Percentiles rank a stretch among this genome's conserved stretches.
These are phyloP conservation scores for Junonia oenone DNA, from an alignment of 2,888 invertebrate species.

Conservation along the genomic window DNA sequence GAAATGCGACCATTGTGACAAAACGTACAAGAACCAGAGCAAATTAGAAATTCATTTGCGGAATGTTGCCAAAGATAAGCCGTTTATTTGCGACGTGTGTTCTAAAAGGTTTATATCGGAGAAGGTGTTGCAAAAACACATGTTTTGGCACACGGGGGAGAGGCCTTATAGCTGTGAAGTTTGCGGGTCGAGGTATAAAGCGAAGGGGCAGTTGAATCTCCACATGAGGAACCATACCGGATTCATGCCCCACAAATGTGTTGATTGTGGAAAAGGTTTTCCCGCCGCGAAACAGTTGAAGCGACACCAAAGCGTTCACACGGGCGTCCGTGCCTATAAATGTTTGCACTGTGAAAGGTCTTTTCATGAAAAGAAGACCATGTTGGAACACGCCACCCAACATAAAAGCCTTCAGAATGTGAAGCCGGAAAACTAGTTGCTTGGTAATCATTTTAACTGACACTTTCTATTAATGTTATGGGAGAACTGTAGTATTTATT, in stretches of 20 bases:
- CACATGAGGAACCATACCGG: slow-evolving; percentile 42
- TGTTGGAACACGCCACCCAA: slow-evolving; percentile 38
- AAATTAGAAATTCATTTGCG: slow-evolving; percentile 38
- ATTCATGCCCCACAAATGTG: slow-evolving; percentile 34
- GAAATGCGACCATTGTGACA: slow-evolving; percentile 46
- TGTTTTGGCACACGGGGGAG: slow-evolving; percentile 45
- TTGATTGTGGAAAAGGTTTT: slow-evolving; percentile 32
- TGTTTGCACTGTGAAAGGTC: slow-evolving; percentile 30
- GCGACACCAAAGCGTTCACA: slow-evolving; percentile 34
- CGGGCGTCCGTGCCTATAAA: slow-evolving; percentile 29
- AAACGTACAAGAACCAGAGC: slow-evolving; percentile 40
- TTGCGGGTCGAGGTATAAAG: slow-evolving; percentile 45
- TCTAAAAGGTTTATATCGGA: slow-evolving; percentile 36
- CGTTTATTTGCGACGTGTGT: slow-evolving; percentile 43
- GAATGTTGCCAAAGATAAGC: slow-evolving; percentile 33
- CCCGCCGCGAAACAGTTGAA: slow-evolving; percentile 30
- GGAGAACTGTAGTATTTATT: neutral
- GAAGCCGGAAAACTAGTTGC: slow-evolving; percentile 12
- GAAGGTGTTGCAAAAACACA: slow-evolving; percentile 38
- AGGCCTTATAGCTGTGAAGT: slow-evolving; percentile 42
- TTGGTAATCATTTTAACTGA: neutral
- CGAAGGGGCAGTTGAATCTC: slow-evolving; percentile 38
- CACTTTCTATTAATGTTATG: neutral
- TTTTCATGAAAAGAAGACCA: slow-evolving; percentile 35
- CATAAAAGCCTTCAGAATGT: slow-evolving; percentile 30